A percentile compares a stretch with the other conserved stretches of the same genome.
Conservation (phyloP, 1,140 invertebrate genomes). For the Lethrus apterus region DNA sequence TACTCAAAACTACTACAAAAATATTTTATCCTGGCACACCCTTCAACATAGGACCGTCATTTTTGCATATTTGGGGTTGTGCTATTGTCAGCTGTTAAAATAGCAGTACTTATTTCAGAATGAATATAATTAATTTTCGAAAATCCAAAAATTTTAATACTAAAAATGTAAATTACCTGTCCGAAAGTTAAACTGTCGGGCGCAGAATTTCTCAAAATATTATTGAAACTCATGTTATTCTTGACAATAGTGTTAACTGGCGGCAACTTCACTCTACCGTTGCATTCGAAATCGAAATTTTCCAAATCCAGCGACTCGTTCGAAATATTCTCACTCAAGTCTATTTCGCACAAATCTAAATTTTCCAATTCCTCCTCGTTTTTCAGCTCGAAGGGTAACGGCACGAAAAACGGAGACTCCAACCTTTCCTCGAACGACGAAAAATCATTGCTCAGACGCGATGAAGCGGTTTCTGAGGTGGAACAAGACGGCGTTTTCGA, state of each 20-base stretch:
- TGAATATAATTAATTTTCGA: no score
- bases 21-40: no score
- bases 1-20: neutral
- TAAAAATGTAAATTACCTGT: no score
- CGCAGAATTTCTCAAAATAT: constrained; percentile 6
- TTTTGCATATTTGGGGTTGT: no score
- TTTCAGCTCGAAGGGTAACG: neutral
- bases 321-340: constrained; percentile 27
- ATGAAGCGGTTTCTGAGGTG: neutral
- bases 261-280: constrained; percentile 16
- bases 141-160: no score
- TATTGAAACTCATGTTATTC: constrained; percentile 29
- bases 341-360: constrained; percentile 25
- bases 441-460: neutral
- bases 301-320: constrained; percentile 30
- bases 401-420: neutral
- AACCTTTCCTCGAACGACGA: constrained; percentile 3
- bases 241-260: constrained; percentile 28
- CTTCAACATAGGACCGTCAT: no score
- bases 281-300: constrained; percentile 14
- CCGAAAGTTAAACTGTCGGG: neutral
- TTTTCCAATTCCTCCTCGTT: constrained; percentile 18
- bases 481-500: neutral
- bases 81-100: no score
- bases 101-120: no score